Base-by-base conservation (phyloP, 2,113 vertebrate genomes). In the Silurus meridionalis region DNA sequence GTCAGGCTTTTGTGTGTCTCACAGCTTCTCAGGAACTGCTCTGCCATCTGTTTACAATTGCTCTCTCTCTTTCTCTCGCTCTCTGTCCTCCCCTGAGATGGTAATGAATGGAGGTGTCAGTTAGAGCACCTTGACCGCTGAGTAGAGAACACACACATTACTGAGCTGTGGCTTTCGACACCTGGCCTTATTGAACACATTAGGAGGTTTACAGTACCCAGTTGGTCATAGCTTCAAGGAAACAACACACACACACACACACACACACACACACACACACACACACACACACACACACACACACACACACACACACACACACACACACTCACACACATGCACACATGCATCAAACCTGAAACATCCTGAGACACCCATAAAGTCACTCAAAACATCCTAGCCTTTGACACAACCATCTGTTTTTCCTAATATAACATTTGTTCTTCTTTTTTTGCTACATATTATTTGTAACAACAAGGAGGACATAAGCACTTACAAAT, bases 91-190 rank as follows among this genome's bases (percentile, higher is more conserved):
- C 86, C 88, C 72, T 89, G 87, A 92, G 89, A 91, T 80, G 80
- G 84, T 90, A 87, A 92, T 91, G 88, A 88, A 91, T 83, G 86
- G 88, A 90, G 88, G 85, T 53, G 90, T 89, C 85, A 82, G 87
- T 90, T 89, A 84, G 86, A 90, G 91, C 90, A 85, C 87, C 75
- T 87, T 80, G 28, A 79, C 84, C 90, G 74, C 55, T 81, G 89
- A 78, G 85, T 83, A 90, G 90, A 90, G 83, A 84, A 89, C 89
- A 88, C 86, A 88, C 84, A 69, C 84, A 86, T 87, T 50, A 77
- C 88, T 80, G 89, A 88, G 87, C 86, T 75, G 88, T 77, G 91
- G 85, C 84, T 91, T 89, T 58, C 80, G 82, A 64, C 71, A 66
- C 89, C 78, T 87, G 82, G 74, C 72, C 88, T 89, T 84, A 88